phyloP scores from a whole-genome alignment of 2,888 invertebrate genomes.

The Artemia sinica region DNA sequence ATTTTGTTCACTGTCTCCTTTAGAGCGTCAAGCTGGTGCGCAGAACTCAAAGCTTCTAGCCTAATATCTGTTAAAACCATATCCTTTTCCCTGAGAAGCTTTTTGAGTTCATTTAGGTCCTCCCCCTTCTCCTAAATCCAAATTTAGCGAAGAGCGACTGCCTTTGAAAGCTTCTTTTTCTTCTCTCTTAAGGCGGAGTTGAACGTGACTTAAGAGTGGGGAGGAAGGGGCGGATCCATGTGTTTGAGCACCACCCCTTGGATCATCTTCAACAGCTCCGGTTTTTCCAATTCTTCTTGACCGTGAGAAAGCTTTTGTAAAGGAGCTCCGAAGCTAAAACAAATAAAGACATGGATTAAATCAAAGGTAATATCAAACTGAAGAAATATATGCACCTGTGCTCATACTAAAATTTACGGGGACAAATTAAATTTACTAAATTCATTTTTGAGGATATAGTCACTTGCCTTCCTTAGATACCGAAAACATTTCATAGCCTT shows the following conservation, averaged over 20 bases:
- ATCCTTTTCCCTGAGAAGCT: conserved; percentile 87
- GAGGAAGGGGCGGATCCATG: conserved; percentile 39
- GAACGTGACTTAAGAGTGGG: conserved; percentile 34
- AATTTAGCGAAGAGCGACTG: conserved; percentile 34
- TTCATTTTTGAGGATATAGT: too few species aligned
- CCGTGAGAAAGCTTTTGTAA: conserved; percentile 88
- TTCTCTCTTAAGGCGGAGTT: conserved; percentile 24
- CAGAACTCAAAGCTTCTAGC: conserved; percentile 85
- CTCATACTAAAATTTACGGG: too few species aligned
- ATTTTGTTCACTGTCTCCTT: conserved; percentile 93
- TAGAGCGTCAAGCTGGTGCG: conserved; percentile 87
- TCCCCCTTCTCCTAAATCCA: conserved; percentile 29
- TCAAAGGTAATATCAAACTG: too few species aligned
- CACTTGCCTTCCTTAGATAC: too few species aligned
- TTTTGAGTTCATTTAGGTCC: conserved; percentile 60
- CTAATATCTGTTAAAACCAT: conserved; percentile 87
- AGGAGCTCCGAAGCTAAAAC: conserved; percentile 68
- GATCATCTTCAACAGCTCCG: background rate
- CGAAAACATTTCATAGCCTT: too few species aligned
- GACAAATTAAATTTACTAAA: too few species aligned
- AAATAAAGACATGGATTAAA: conserved; percentile 23
- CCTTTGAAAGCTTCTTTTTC: conserved; percentile 28
- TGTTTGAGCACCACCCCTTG: conserved; percentile 29
- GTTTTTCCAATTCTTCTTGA: conserved; percentile 33
- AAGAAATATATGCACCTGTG: too few species aligned